phyloP scores from a whole-genome alignment of 2,113 vertebrate species.

The Ictalurus furcatus region DNA sequence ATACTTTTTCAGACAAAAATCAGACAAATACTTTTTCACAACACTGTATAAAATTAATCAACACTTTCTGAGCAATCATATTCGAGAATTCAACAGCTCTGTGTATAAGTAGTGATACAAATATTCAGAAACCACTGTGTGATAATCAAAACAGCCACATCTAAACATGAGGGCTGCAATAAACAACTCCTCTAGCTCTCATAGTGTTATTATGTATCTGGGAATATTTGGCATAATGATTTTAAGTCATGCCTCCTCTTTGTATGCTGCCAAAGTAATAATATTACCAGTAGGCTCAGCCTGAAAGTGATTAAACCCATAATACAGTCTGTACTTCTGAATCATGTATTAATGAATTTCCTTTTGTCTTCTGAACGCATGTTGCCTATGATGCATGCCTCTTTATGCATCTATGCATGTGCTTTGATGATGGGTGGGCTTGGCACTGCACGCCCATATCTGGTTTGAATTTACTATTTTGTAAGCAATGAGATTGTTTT shows the following conservation, averaged over 20 bases:
- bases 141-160: background rate
- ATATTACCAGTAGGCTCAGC: background rate
- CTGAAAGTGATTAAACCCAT: background rate
- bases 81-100: background rate
- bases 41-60: background rate
- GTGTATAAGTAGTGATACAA: background rate
- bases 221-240: background rate
- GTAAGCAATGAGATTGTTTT: constrained; percentile 63
- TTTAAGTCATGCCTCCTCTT: background rate
- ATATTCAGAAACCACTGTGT: background rate
- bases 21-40: too few species aligned
- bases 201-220: background rate
- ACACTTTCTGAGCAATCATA: background rate
- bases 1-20: too few species aligned
- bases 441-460: constrained; percentile 50
- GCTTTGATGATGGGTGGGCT: constrained; percentile 56
- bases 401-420: background rate
- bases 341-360: background rate
- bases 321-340: background rate
- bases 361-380: background rate
- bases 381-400: background rate
- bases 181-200: background rate
- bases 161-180: background rate
- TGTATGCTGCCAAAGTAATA: background rate
- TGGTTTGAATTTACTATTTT: constrained; percentile 66